phyloP scores from a whole-genome alignment of 2,113 vertebrate genomes.

The Xyrauchen texanus region DNA sequence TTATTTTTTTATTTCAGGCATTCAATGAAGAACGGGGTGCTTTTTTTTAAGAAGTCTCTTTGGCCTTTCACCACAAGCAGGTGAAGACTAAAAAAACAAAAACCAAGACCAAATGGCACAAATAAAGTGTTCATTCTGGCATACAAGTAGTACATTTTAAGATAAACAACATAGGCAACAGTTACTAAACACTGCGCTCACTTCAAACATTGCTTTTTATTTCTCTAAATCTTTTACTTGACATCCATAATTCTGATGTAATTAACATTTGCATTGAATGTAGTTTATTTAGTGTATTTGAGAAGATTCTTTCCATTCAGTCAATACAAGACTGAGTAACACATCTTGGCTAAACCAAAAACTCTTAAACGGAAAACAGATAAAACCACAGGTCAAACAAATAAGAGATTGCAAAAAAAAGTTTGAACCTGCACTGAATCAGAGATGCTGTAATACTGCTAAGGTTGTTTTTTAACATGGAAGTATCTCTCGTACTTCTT shows the following conservation, averaged over 20 bases:
- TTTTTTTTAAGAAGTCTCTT: constrained; percentile 58
- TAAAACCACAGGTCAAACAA: constrained; percentile 26
- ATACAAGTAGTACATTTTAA: constrained; percentile 61
- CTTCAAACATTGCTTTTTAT: no score
- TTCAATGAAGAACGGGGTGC: constrained; percentile 56
- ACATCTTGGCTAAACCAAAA: constrained; percentile 53
- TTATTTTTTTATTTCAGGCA: constrained; percentile 44
- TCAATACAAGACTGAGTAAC: constrained; percentile 61
- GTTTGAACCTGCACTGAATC: constrained; percentile 58
- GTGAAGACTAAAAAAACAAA: constrained; percentile 56
- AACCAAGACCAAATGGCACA: constrained; percentile 52
- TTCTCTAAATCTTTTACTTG: constrained; percentile 56
- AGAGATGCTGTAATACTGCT: constrained; percentile 71
- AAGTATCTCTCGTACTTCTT: constrained; percentile 69
- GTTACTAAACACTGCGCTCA: no score
- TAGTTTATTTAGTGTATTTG: no score
- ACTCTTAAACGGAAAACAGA: constrained; percentile 28
- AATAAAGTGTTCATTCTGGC: constrained; percentile 62
- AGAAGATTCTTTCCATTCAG: constrained; percentile 57
- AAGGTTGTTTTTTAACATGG: constrained; percentile 59
- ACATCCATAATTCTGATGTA: constrained; percentile 52
- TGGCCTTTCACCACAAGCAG: constrained; percentile 54
- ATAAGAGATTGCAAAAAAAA: constrained; percentile 52
- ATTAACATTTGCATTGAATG: constrained; percentile 56
- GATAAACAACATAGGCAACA: constrained; percentile 54